Evolutionary conservation across 1,140 invertebrate species (phyloP), one percentile per base, ranked within the genome.

Genomic region (Drosophila pandora): DNA sequence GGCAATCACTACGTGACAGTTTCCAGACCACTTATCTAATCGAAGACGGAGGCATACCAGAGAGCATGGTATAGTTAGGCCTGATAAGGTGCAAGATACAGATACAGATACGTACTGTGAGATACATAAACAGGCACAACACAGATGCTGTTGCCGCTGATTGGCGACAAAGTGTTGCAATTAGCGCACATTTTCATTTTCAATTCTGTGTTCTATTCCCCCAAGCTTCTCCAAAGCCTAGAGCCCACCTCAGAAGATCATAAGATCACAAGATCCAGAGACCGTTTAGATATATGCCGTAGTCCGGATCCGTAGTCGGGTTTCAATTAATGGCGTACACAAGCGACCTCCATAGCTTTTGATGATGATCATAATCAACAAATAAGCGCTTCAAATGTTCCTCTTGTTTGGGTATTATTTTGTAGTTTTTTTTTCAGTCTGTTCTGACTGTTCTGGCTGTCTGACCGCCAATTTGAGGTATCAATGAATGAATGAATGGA

Each of bases 401-500:
- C 52, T 63, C 21, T 32, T 47, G 53, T 43, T 25, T 50, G 32
- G 2, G 32, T 34, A 34, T 10, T n/a, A 21, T 32, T 23, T 23
- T 22, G 45, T 21, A 17, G 13, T 25, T 25, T 21, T 39, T 47
- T 57, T 17, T 17, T 17, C 17, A 17, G 25, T 28, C 5, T 28
- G 39, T n/a, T 30, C 10, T 32, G 7, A 2, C 39, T 59, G 65
- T 61, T 30, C 10, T 32, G 7, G 4, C 39, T 59, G 65, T 61
- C 59, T 81, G 78, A 72, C 78, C 61, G 78, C 49, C 78, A 81
- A 81, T 81, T 81, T 67, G 61, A 67, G 78, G 73, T 82, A 73
- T 72, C 67, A 71, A 72, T 72, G 70, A 55, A 76, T 60, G 48
- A 69, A 79, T 80, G 77, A 75, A 80, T 80, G 67, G 54, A 23